A percentile compares a stretch with the other conserved stretches of the same genome.
These are phyloP conservation scores for Microcebus lehilahytsara DNA, from an alignment of 2,113 vertebrate genomes.

Conservation along the genomic window DNA sequence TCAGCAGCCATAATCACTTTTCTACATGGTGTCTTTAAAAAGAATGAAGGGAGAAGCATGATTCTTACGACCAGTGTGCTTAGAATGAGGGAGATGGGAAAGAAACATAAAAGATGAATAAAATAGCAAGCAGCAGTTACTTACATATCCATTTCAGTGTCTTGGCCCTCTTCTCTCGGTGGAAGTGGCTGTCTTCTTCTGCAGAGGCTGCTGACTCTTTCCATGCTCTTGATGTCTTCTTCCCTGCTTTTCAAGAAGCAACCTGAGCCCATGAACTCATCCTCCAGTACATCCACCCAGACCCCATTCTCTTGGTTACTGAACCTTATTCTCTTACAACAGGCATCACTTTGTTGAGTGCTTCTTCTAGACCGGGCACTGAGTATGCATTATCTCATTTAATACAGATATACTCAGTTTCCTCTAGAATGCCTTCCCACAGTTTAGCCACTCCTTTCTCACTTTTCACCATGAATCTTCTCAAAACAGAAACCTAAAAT, in stretches of 20 bases:
- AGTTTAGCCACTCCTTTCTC: not conserved
- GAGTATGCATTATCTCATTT: not conserved
- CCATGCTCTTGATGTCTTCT: not conserved
- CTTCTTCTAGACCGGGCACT: not conserved
- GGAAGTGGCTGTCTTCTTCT: not conserved
- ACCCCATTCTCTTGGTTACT: not conserved
- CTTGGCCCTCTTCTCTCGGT: not conserved
- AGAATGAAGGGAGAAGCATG: not conserved
- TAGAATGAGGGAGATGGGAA: not conserved
- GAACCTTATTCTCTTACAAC: not conserved
- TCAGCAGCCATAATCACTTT: not conserved
- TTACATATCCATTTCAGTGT: not conserved
- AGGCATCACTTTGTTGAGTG: not conserved
- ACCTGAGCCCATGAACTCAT: not conserved
- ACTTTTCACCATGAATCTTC: not conserved
- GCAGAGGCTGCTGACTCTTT: not conserved
- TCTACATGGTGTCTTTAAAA: not conserved
- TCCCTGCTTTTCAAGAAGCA: not conserved
- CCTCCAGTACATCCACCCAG: not conserved
- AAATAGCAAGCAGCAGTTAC: not conserved
- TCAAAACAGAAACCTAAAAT: not conserved
- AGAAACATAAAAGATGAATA: not conserved
- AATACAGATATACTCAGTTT: too few relatives aligned
- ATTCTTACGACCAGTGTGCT: not conserved
- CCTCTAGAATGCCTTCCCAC: not conserved